Evolutionary conservation across 2,888 invertebrate genomes (phyloP).

Genomic region (Synergus itoensis): DNA sequence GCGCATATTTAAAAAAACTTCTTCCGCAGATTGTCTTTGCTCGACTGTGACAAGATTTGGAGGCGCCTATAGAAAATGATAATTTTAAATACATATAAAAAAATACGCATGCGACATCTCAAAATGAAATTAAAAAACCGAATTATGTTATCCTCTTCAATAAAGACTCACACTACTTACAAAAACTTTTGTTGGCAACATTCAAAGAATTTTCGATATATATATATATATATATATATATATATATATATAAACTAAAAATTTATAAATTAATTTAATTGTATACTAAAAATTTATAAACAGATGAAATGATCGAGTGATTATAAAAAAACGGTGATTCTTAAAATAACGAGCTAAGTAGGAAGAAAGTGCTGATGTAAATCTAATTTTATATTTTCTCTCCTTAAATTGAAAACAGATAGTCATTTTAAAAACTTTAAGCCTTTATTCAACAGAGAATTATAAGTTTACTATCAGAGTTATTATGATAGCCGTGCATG

Average conservation of each 20-base stretch:
- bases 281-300: neutral
- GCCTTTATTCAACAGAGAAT: neutral
- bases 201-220: too few species aligned
- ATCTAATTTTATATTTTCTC: constrained; percentile 39
- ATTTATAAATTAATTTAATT: too few species aligned
- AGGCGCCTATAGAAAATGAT: constrained; percentile 83
- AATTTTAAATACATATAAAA: neutral
- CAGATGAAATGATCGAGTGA: neutral
- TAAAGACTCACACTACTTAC: too few species aligned
- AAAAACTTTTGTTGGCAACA: too few species aligned
- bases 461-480: neutral
- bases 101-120: neutral
- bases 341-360: constrained; percentile 36
- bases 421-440: neutral
- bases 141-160: too few species aligned
- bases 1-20: constrained; percentile 89
- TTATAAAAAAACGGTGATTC: constrained; percentile 19
- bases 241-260: too few species aligned
- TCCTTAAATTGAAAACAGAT: constrained; percentile 1
- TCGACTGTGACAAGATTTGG: constrained; percentile 87
- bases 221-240: too few species aligned
- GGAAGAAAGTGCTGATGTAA: constrained; percentile 16
- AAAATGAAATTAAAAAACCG: neutral
- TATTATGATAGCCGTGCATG: neutral
- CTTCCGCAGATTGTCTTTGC: constrained; percentile 90